Evolutionary conservation across 2,888 invertebrate genomes (phyloP), one percentile per base, ranked within the genome.

Genomic region (Ferrisia virgata): DNA sequence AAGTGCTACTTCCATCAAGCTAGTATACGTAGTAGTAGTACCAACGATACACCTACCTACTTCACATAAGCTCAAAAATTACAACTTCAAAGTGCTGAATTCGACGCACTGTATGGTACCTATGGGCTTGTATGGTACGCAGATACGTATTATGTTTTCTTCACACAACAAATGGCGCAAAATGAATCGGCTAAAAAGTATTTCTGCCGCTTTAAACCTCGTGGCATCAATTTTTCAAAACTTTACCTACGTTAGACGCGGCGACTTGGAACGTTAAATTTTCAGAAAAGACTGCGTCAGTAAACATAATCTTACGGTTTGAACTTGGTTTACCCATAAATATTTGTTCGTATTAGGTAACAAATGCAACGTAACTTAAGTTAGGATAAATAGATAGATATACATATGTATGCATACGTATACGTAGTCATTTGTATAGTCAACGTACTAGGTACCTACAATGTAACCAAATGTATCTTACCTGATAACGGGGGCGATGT

Each of bases 401-500:
- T n/a, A n/a, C n/a, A n/a, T n/a, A n/a, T n/a, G n/a, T n/a, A n/a
- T n/a, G n/a, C n/a, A n/a, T n/a, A n/a, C n/a, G n/a, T n/a, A n/a
- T n/a, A n/a, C n/a, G n/a, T n/a, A n/a, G n/a, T n/a, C n/a, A n/a
- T n/a, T n/a, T n/a, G n/a, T n/a, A n/a, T n/a, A n/a, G n/a, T n/a
- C n/a, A n/a, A n/a, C n/a, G n/a, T n/a, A n/a, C n/a, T n/a, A n/a
- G n/a, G n/a, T 28, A 58, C 25, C 0, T 22, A 64, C 64, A 64
- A 64, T 13, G 8, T 9, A 22, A 25, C 3, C 22, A 4, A 5
- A 4, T 25, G 3, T 5, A 22, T 28, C 39, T 82, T 69, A 82
- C 82, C 69, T 43, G 82, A 69, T 82, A 69, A 72, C 1, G 83
- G 76, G 11, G 83, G 76, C 13, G 83, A 83, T 43, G 72, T 83